Evolutionary conservation across 2,888 invertebrate species (phyloP).

Genomic region (Agrotis exclamationis): DNA sequence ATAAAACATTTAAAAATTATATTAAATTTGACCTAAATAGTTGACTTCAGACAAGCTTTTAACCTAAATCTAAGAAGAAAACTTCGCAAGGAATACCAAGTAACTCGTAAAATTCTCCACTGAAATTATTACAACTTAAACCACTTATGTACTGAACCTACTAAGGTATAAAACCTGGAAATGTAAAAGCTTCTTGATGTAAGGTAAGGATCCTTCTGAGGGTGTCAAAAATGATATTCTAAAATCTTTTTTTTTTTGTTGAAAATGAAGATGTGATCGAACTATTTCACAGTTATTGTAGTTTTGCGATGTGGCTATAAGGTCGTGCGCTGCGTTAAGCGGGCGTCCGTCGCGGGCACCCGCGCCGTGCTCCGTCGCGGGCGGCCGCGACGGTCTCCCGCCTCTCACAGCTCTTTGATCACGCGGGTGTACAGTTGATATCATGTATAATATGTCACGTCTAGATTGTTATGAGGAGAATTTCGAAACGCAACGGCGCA

Average conservation of each 20-base stretch:
- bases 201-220: slow-evolving; percentile 25
- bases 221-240: slow-evolving; percentile 27
- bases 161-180: slow-evolving; percentile 45
- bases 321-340: too few relatives aligned
- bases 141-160: slow-evolving; percentile 53
- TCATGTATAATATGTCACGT: too few relatives aligned
- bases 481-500: too few relatives aligned
- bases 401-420: too few relatives aligned
- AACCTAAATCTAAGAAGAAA: slow-evolving; percentile 4
- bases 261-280: neutral
- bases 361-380: too few relatives aligned
- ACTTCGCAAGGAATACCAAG: slow-evolving; percentile 3
- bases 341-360: too few relatives aligned
- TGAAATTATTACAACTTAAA: slow-evolving; percentile 59
- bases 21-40: too few relatives aligned
- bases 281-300: neutral
- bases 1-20: too few relatives aligned
- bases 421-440: too few relatives aligned
- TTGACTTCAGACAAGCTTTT: neutral
- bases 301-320: too few relatives aligned
- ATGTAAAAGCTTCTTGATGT: slow-evolving; percentile 60
- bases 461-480: too few relatives aligned
- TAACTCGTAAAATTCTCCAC: slow-evolving; percentile 37
- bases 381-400: too few relatives aligned
- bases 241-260: slow-evolving; percentile 1